These are phyloP conservation scores for Philonicus albiceps DNA, from an alignment of 2,888 invertebrate species.

Conservation along the genomic window DNA sequence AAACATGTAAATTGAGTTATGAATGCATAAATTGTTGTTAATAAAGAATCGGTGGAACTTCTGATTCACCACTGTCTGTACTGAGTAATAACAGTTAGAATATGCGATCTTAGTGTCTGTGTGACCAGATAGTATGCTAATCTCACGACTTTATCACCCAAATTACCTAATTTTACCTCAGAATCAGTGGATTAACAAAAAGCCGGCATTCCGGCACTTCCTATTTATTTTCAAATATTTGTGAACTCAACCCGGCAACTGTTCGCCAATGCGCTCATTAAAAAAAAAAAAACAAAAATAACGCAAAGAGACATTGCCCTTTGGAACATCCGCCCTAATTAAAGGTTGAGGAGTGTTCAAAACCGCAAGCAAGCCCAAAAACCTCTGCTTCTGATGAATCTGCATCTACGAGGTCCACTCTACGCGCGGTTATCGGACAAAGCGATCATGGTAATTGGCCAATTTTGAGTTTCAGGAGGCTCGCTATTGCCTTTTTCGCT, in stretches of 20 bases:
- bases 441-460: background rate
- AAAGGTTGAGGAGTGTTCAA: background rate
- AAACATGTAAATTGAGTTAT: too few relatives aligned
- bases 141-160: background rate
- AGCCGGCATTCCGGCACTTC: background rate
- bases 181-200: background rate
- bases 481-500: background rate
- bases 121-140: background rate
- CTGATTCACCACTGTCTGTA: background rate
- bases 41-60: too few relatives aligned
- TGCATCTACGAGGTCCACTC: background rate
- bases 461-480: background rate
- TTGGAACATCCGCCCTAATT: background rate
- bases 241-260: background rate
- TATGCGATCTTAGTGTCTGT: background rate
- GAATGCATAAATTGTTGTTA: too few relatives aligned
- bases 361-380: background rate
- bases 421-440: background rate
- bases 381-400: background rate
- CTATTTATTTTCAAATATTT: background rate
- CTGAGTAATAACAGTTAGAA: background rate
- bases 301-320: background rate
- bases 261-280: background rate
- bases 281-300: background rate
- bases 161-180: background rate